A percentile compares a stretch with the other conserved stretches of the same genome.
Conservation (phyloP, 2,113 vertebrate genomes). For the Crypturellus undulatus region DNA sequence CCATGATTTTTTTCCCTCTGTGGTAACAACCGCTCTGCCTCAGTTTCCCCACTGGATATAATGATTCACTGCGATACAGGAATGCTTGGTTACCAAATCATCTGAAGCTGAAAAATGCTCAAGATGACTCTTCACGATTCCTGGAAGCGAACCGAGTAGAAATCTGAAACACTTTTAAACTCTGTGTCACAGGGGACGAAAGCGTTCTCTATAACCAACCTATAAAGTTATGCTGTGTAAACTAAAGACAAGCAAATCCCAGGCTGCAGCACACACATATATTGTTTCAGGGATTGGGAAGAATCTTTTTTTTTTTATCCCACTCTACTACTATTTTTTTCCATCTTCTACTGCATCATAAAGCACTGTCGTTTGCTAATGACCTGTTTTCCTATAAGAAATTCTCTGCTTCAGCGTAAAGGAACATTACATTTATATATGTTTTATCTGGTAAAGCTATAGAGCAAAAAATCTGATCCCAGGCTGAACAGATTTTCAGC, state of each 20-base stretch:
- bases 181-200: not conserved
- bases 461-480: not conserved
- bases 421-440: not conserved
- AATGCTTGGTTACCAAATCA: not conserved
- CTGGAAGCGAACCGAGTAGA: not conserved
- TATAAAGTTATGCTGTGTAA: not conserved
- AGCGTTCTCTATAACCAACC: not conserved
- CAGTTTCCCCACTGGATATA: constrained; percentile 19
- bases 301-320: not conserved
- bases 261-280: not conserved
- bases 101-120: not conserved
- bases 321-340: not conserved
- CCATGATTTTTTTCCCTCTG: not conserved
- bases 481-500: not conserved
- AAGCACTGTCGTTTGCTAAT: not conserved
- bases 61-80: accelerated
- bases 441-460: not conserved
- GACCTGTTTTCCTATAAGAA: not conserved
- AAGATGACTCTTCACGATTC: not conserved
- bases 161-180: not conserved
- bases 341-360: not conserved
- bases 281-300: not conserved
- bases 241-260: not conserved
- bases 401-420: not conserved
- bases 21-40: not conserved